Evolutionary conservation across 2,888 invertebrate species (phyloP), one percentile per base, ranked within the genome.

Genomic region (Tipula lateralis): DNA sequence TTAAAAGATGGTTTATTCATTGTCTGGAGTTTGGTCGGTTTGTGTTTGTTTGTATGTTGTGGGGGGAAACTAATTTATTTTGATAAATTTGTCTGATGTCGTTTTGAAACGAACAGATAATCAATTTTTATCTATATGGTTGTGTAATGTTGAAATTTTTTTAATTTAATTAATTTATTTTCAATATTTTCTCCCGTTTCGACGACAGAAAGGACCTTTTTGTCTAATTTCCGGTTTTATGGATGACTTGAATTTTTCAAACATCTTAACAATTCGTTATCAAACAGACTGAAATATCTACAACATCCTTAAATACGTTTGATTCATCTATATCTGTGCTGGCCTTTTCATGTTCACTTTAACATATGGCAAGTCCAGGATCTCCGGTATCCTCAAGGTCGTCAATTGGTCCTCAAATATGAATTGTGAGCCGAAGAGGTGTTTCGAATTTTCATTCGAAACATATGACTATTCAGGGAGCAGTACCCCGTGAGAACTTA

Each of bases 61-160:
- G 24, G 66, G 66, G 44, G 19, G 24, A 66, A 66, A 66, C 66
- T 24, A 66, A 66, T 66, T 66, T 66, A 66, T 24, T 66, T 66
- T 66, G 24, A 66, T 66, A 66, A 66, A 66, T 66, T 66, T 66
- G 66, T 66, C 66, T 66, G 66, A 66, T 66, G 66, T 66, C 66
- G 66, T 12, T 66, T 66, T 66, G 66, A 66, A 66, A 66, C 24
- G 19, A 66, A 66, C 19, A 24, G 9, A 9, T 24, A 66, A 66
- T 66, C 66, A 66, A 66, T 66, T 66, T 66, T 66, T 19, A 24
- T 66, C 44, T 44, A 32, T n/a, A n/a, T n/a, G n/a, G n/a, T 34
- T 34, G 3, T 3, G 44, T 50, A 50, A 16, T 6, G 44, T 50
- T 50, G 16, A 50, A 50, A 5, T 16, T 50, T 50, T 50, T 50